Evolutionary conservation across 2,888 invertebrate species (phyloP).

Genomic region (Hyles lineata): DNA sequence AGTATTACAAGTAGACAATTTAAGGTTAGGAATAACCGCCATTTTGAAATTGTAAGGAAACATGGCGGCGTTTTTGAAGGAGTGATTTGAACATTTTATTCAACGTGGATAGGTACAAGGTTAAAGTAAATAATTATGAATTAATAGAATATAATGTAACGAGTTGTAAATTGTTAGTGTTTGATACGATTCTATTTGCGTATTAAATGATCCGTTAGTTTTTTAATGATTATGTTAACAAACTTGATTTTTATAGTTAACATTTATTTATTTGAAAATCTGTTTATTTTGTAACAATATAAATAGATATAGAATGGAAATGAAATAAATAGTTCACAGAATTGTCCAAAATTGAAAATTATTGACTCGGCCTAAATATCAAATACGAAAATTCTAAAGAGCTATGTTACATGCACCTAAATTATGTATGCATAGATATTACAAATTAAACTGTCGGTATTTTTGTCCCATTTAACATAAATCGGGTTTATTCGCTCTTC

Average conservation of each 20-base stretch:
- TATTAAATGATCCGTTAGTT: too few species aligned
- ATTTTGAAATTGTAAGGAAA: not conserved
- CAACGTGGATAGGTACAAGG: too few species aligned
- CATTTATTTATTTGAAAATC: too few species aligned
- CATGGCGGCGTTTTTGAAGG: not conserved
- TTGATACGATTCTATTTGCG: too few species aligned
- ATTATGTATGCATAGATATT: conserved; percentile 46
- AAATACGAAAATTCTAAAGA: conserved; percentile 35
- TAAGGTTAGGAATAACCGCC: not conserved
- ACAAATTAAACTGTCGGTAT: conserved; percentile 34
- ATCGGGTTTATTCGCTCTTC: not conserved
- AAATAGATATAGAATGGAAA: too few species aligned
- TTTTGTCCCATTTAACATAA: conserved; percentile 21
- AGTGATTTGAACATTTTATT: too few species aligned
- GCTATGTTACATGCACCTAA: conserved; percentile 60
- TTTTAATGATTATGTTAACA: too few species aligned
- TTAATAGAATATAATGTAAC: too few species aligned
- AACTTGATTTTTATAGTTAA: too few species aligned
- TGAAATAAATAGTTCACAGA: not conserved
- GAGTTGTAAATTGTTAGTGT: too few species aligned
- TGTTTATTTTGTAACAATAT: too few species aligned
- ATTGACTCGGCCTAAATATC: conserved; percentile 36
- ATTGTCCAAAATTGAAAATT: conserved; percentile 14
- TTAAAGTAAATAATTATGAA: too few species aligned
- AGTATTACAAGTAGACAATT: not conserved